Evolutionary conservation across 2,797 vertebrate species (phyloP).

Genomic region (Aeoliscus strigatus): DNA sequence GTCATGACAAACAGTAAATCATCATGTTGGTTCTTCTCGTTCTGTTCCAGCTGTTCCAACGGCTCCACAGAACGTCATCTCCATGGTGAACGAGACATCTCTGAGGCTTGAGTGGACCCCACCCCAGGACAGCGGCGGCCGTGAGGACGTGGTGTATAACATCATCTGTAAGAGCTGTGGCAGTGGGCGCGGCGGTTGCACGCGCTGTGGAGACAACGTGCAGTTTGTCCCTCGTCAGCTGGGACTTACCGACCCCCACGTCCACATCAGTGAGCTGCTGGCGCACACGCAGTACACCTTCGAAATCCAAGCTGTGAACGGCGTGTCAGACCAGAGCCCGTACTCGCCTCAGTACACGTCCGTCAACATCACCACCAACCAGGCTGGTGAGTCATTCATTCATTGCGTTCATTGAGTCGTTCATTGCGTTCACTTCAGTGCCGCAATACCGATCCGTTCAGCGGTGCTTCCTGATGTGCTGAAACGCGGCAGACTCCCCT

Average conservation of each 20-base stretch:
- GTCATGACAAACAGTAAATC: too few relatives aligned
- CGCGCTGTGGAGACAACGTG: conserved; percentile 95
- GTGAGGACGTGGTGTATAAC: conserved; percentile 93
- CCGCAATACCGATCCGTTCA: too few relatives aligned
- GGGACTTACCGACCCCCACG: conserved; percentile 87
- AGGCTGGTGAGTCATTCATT: conserved; percentile 93
- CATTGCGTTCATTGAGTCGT: too few relatives aligned
- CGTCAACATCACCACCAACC: conserved; percentile 98
- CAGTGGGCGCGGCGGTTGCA: conserved; percentile 85
- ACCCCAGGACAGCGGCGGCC: conserved; percentile 88
- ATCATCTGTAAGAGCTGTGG: conserved; percentile 95
- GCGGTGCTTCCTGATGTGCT: too few relatives aligned
- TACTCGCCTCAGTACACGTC: conserved; percentile 93
- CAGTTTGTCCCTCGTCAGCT: conserved; percentile 92
- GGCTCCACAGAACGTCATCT: conserved; percentile 92
- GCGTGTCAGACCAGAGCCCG: conserved; percentile 93
- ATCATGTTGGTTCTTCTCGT: too few relatives aligned
- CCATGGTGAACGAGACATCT: conserved; percentile 94
- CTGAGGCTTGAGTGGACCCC: conserved; percentile 97
- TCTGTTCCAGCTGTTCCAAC: conserved; percentile 84
- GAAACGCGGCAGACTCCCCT: too few relatives aligned
- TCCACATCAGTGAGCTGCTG: conserved; percentile 95
- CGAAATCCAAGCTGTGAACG: conserved; percentile 95
- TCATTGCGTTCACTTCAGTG: too few relatives aligned
- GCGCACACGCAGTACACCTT: conserved; percentile 96